Percentiles rank a stretch among this genome's conserved stretches.
These are phyloP conservation scores for Andricus grossulariae DNA, from an alignment of 1,140 invertebrate species.

Conservation along the genomic window DNA sequence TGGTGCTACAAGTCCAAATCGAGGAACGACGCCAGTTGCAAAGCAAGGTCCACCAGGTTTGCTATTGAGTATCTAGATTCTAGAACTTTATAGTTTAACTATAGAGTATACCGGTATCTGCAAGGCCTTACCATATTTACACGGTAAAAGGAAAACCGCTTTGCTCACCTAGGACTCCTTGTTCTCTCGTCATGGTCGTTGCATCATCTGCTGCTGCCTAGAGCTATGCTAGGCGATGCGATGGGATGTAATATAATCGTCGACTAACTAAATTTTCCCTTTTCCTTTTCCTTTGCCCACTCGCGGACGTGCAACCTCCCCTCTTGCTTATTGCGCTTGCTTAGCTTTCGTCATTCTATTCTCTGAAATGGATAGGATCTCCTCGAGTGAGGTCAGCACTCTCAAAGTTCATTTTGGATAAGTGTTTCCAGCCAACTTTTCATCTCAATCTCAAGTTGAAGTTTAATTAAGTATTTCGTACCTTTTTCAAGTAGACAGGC, in stretches of 20 bases:
- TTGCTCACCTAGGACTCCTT: constrained; percentile 2
- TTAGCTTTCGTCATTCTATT: not conserved
- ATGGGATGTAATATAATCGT: constrained; percentile 2
- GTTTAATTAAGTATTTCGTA: not conserved
- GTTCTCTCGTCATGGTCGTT: constrained; percentile 24
- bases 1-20: not conserved
- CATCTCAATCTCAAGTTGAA: too few species aligned
- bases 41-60: not conserved
- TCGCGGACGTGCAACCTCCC: not conserved
- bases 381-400: too few species aligned
- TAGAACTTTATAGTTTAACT: not conserved
- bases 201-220: constrained; percentile 1
- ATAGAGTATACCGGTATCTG: not conserved
- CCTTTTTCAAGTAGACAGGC: not conserved
- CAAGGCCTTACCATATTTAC: constrained; percentile 43
- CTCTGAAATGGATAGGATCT: not conserved
- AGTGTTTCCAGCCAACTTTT: too few species aligned
- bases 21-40: not conserved
- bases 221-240: constrained; percentile 28
- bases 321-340: not conserved
- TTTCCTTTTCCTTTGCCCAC: not conserved
- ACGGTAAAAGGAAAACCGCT: constrained; percentile 39
- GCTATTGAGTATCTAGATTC: not conserved
- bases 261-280: constrained; percentile 41
- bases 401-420: too few species aligned